Conservation (phyloP, 2,888 invertebrate species). For the Pandemis cinnamomeana region DNA sequence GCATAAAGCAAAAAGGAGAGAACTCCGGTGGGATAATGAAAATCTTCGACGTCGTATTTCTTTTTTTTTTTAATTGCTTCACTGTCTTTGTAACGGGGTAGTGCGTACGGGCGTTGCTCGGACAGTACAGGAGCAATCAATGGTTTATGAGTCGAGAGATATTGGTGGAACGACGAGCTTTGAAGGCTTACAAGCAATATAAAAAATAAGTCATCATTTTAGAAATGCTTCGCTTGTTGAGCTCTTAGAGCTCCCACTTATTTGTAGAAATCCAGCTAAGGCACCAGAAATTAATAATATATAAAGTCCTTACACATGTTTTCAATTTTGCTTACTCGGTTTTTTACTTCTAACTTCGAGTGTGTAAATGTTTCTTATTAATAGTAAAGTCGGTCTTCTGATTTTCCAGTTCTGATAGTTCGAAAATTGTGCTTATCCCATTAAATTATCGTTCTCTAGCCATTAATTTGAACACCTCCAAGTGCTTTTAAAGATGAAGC, state of each 20-base stretch:
- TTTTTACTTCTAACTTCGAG: too few species aligned
- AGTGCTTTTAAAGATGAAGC: too few species aligned
- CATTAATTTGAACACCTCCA: too few species aligned
- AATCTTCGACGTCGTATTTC: constrained; percentile 72
- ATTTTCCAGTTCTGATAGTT: too few species aligned
- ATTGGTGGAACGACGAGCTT: neutral
- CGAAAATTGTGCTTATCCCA: too few species aligned
- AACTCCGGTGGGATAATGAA: constrained; percentile 64
- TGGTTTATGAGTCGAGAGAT: constrained; percentile 63
- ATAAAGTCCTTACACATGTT: too few species aligned
- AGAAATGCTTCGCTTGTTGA: neutral
- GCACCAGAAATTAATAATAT: too few species aligned
- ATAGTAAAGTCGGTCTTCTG: too few species aligned
- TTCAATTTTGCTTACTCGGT: too few species aligned
- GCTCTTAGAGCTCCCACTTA: neutral
- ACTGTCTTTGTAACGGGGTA: constrained; percentile 67
- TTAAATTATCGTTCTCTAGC: too few species aligned
- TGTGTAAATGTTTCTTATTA: too few species aligned
- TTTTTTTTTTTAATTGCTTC: constrained; percentile 74
- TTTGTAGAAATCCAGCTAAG: neutral
- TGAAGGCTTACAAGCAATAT: neutral
- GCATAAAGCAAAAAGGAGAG: constrained; percentile 53
- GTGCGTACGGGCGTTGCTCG: constrained; percentile 70
- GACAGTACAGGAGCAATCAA: constrained; percentile 72
- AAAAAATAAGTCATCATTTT: neutral